Conservation (phyloP, 1,140 invertebrate genomes). For the Camponotus vicinus region DNA sequence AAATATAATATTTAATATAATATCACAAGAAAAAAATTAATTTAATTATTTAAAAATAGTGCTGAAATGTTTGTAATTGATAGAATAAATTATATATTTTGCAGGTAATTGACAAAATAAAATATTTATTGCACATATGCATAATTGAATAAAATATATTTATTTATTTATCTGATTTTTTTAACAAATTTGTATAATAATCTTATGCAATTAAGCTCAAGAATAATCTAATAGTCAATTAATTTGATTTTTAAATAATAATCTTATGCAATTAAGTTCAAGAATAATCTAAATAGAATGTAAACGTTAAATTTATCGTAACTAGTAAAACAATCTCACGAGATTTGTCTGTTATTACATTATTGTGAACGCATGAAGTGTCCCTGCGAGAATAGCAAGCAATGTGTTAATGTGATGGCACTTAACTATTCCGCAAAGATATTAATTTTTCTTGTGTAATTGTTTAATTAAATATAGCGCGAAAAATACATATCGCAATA, state of each 20-base stretch:
- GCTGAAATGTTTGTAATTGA: too few species aligned
- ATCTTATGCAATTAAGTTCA: background rate
- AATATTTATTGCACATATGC: too few species aligned
- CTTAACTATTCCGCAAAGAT: background rate
- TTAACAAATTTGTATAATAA: background rate
- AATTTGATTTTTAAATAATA: background rate
- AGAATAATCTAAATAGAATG: slow-evolving; percentile 24
- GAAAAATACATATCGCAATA: background rate
- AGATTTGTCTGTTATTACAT: background rate
- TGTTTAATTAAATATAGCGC: background rate
- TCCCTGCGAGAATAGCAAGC: background rate
- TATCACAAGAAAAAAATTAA: too few species aligned
- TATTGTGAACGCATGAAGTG: background rate
- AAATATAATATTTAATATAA: background rate
- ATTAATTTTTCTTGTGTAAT: background rate
- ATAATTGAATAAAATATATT: too few species aligned
- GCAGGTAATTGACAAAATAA: too few species aligned
- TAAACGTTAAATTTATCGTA: slow-evolving; percentile 32
- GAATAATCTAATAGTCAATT: background rate
- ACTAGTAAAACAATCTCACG: slow-evolving; percentile 20
- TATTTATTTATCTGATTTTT: background rate
- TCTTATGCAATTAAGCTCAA: background rate
- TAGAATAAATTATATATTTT: too few species aligned
- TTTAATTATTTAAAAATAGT: too few species aligned
- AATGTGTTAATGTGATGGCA: background rate